Evolutionary conservation across 2,797 vertebrate genomes (phyloP).

Genomic region (Pangasius larnaudii): DNA sequence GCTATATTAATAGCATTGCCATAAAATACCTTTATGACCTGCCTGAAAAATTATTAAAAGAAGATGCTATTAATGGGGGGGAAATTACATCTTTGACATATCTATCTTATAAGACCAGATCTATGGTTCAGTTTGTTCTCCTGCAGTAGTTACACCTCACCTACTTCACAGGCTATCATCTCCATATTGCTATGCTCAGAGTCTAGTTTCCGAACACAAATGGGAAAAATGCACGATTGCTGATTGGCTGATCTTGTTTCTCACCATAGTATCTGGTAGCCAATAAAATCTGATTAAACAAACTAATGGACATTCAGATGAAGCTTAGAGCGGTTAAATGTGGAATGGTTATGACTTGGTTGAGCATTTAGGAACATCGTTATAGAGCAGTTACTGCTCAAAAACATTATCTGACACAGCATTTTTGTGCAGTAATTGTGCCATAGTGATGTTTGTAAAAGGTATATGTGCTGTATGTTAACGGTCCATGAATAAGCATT

Average conservation of each 20-base stretch:
- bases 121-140: not conserved
- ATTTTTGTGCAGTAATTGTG: not conserved
- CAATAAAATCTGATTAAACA: not conserved
- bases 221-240: not conserved
- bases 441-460: not conserved
- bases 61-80: not conserved
- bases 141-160: not conserved
- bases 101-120: too few relatives aligned
- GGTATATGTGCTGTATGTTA: not conserved
- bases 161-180: not conserved
- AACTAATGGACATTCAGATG: not conserved
- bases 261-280: not conserved
- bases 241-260: not conserved
- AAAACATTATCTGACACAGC: not conserved
- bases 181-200: not conserved
- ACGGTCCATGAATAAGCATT: not conserved
- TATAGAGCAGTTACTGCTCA: not conserved
- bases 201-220: not conserved
- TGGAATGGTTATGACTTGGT: not conserved
- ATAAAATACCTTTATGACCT: not conserved
- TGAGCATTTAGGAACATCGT: not conserved
- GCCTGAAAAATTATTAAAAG: not conserved
- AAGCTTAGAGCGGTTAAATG: not conserved
- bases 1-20: not conserved
- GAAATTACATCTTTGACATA: not conserved